Evolutionary conservation across 2,797 vertebrate species (phyloP), one percentile per base, ranked within the genome.

Genomic region (Cryptoprocta ferox): DNA sequence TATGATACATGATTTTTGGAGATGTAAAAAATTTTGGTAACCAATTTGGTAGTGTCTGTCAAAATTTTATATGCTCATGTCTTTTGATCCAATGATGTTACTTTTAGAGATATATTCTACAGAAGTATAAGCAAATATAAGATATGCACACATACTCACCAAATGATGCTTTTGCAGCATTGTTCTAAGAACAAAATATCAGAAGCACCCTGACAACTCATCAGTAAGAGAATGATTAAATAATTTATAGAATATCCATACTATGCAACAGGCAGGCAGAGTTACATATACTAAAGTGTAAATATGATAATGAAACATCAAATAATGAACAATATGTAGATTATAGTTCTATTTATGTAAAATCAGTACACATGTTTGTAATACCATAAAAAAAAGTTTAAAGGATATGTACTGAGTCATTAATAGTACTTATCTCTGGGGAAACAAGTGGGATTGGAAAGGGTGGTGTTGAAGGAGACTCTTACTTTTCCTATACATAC

Each of bases 81-180:
- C 32, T 42, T 84, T 68, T 90, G 39, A 50, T 63, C 50, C 18
- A 61, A 21, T 39, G 71, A 84, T 84, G 19, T 39, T 61, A 78
- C 61, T 78, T 90, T 59, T 84, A 84, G 63, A 84, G 61, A 78
- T 61, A 11, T 19, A 28, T 18, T 59, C 26, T 35, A 68, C 18
- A 32, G 39, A 90, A 94, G 59, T 61, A 79, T 19, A 90, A 78
- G 71, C 71, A 90, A 85, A 84, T 84, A 28, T 48, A 61, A 90
- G 37, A 37, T 26, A 84, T 42, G 35, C 24, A 37, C 45, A 89
- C 28, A 68, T 28, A 68, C n/a, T 66, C 28, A 50, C 32, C 14
- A 48, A 84, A 66, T 11, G 32, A 68, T 66, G 81, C 19, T 75
- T 75, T 39, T 13, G 4, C 28, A 81, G 5, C 65, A 39, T 68